phyloP scores from a whole-genome alignment of 2,797 vertebrate species.

The Sebastiscus albofasciatus region DNA sequence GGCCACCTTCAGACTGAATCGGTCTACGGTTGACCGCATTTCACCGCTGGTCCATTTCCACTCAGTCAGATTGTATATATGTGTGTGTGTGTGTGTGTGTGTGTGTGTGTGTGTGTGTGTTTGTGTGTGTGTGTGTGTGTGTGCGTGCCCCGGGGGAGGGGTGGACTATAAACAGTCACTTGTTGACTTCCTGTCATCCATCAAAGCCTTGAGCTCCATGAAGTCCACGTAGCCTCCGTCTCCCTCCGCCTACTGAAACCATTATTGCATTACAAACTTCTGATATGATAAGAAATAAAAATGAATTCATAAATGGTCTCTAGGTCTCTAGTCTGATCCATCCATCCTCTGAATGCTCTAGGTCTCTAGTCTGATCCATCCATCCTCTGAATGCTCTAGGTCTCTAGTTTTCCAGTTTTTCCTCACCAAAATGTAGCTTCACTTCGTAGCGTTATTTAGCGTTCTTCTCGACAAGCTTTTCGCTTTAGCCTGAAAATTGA shows the following conservation, averaged over 20 bases:
- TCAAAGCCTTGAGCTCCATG: slow-evolving; percentile 39
- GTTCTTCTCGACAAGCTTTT: no score
- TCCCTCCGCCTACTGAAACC: background rate
- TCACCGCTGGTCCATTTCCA: slow-evolving; percentile 25
- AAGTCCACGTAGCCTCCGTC: background rate
- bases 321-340: no score
- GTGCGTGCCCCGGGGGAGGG: slow-evolving; percentile 1
- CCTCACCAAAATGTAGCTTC: no score
- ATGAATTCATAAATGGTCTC: no score
- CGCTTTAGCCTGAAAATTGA: no score
- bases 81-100: slow-evolving; percentile 16
- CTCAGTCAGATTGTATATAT: slow-evolving; percentile 22
- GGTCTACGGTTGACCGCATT: slow-evolving; percentile 34
- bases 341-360: no score
- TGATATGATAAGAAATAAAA: background rate
- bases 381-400: no score
- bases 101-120: background rate
- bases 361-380: no score
- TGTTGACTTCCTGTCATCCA: slow-evolving; percentile 53
- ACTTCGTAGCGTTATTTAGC: no score
- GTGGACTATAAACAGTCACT: slow-evolving; percentile 37
- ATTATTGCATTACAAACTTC: slow-evolving; percentile 4
- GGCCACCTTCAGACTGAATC: slow-evolving; percentile 39
- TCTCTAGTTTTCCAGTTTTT: no score
- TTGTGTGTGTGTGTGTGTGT: background rate